phyloP scores from a whole-genome alignment of 2,888 invertebrate species.

The Nemoura dubitans region DNA sequence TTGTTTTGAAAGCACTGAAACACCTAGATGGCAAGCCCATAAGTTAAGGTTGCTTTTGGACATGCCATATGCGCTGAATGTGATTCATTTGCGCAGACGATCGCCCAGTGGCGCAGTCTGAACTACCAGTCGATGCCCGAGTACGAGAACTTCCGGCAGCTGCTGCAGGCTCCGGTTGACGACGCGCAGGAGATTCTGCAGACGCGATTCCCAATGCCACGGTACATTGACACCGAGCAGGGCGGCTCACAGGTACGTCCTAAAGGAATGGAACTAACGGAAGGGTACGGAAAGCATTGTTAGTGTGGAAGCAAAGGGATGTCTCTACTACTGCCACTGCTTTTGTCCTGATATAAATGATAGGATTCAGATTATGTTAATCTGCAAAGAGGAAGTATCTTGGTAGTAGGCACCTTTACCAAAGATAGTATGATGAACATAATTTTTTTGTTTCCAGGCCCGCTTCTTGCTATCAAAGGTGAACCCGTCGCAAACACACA shows the following conservation, averaged over 20 bases:
- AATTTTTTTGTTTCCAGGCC: constrained; percentile 68
- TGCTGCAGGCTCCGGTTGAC: constrained; percentile 94
- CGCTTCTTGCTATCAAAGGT: constrained; percentile 98
- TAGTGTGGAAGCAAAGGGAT: no score
- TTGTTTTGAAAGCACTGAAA: no score
- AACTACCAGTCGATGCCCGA: constrained; percentile 97
- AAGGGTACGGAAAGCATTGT: no score
- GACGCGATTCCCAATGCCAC: constrained; percentile 96
- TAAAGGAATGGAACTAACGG: neutral
- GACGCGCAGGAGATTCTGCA: constrained; percentile 97
- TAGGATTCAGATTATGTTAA: no score
- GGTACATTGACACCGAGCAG: constrained; percentile 98
- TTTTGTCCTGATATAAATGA: no score
- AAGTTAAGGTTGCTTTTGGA: no score
- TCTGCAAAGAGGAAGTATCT: no score
- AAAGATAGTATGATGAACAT: no score
- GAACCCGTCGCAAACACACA: constrained; percentile 99
- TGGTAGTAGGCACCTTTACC: no score
- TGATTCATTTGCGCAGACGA: constrained; percentile 71
- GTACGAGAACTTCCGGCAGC: constrained; percentile 96
- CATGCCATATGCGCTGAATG: neutral
- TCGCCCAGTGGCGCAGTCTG: constrained; percentile 95
- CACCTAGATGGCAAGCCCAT: no score
- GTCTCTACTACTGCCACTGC: no score
- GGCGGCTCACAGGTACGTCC: constrained; percentile 88